A percentile compares a stretch with the other conserved stretches of the same genome.
Conservation (phyloP, 2,888 invertebrate species). For the Netelia melanura region DNA sequence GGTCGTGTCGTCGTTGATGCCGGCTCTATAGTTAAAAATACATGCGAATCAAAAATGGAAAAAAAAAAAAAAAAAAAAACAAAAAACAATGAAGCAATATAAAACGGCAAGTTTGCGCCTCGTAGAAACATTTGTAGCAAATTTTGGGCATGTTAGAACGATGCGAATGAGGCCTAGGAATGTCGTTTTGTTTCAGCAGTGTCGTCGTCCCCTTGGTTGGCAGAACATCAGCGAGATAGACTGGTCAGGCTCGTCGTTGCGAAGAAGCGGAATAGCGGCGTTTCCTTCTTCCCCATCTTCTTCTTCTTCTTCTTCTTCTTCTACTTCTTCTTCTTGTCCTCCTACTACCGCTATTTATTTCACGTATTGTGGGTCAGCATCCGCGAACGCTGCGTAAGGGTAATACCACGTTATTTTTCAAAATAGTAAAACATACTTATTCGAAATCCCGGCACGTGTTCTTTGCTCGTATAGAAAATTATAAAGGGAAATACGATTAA, state of each 20-base stretch:
- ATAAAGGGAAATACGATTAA: slow-evolving; percentile 4
- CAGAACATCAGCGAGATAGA: slow-evolving; percentile 48
- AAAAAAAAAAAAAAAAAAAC: not conserved
- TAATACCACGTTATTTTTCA: slow-evolving; percentile 27
- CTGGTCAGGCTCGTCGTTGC: slow-evolving; percentile 56
- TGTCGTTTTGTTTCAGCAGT: slow-evolving; percentile 77
- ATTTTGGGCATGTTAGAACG: slow-evolving; percentile 3
- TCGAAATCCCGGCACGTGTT: slow-evolving; percentile 3
- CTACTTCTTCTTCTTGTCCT: slow-evolving; percentile 50
- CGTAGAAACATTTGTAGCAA: not conserved
- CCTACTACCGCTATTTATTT: slow-evolving; percentile 29
- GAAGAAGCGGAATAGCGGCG: slow-evolving; percentile 45
- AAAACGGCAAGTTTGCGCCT: not conserved
- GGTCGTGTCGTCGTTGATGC: not conserved
- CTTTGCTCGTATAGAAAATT: not conserved
- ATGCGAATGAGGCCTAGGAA: slow-evolving; percentile 75
- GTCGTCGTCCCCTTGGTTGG: slow-evolving; percentile 56
- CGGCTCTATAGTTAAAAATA: not conserved
- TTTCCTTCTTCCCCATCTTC: slow-evolving; percentile 35
- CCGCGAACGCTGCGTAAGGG: slow-evolving; percentile 8
- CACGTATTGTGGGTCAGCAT: slow-evolving; percentile 17
- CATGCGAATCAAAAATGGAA: not conserved
- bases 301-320: slow-evolving; percentile 52
- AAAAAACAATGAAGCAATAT: not conserved
- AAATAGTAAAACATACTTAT: slow-evolving; percentile 14